These are phyloP conservation scores for Leucozona laternaria DNA, from an alignment of 2,888 invertebrate genomes.

Conservation along the genomic window DNA sequence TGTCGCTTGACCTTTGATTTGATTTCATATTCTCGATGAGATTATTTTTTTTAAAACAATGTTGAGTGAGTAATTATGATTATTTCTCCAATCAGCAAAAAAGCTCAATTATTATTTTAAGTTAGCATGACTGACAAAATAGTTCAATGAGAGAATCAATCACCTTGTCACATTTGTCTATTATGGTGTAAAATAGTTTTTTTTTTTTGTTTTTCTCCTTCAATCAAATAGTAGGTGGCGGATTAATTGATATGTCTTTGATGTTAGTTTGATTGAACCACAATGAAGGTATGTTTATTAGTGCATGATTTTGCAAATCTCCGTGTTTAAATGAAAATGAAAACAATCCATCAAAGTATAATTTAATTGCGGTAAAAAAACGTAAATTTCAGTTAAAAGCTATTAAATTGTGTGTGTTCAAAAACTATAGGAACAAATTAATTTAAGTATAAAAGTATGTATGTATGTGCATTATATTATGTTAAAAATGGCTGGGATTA, in stretches of 20 bases:
- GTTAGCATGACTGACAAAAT: slow-evolving; percentile 11
- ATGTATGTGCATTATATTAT: no score
- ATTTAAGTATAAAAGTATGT: no score
- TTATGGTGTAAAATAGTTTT: neutral
- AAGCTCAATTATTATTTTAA: slow-evolving; percentile 10
- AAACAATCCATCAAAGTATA: slow-evolving; percentile 30
- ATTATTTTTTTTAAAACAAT: neutral
- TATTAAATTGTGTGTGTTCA: no score
- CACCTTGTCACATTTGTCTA: slow-evolving; percentile 15
- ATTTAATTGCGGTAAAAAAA: neutral
- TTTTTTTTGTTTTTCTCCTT: neutral
- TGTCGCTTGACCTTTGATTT: slow-evolving; percentile 28
- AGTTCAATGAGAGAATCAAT: slow-evolving; percentile 19
- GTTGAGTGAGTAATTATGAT: neutral
- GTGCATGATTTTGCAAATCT: slow-evolving; percentile 11
- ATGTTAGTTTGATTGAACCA: slow-evolving; percentile 11
- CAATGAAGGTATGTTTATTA: slow-evolving; percentile 1
- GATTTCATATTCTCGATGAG: neutral
- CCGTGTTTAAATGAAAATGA: neutral
- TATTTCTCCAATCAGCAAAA: neutral
- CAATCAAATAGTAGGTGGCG: neutral
- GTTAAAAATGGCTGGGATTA: no score
- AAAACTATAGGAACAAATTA: no score
- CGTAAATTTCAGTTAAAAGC: no score
- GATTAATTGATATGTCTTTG: slow-evolving; percentile 5